Base-by-base conservation (phyloP, 2,888 invertebrate genomes). In the Drosophila siamana region DNA sequence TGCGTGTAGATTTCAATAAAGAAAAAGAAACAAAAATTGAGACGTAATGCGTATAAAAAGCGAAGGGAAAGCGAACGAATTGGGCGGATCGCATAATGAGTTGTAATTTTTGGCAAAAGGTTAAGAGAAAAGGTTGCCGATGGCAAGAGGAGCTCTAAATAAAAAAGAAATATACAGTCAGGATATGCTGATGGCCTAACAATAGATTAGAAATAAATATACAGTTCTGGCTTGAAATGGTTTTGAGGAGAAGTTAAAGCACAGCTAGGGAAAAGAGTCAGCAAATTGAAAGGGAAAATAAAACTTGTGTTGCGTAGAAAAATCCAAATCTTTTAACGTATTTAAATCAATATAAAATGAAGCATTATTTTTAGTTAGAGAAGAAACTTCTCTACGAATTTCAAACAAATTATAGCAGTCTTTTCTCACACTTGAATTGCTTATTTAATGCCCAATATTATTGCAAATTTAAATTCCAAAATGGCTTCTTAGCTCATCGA, bases 1-100 rank as follows among this genome's bases (percentile, higher is more conserved):
- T 78, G 81, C 86, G 86, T 80, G 82, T 63, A 40, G 66, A 62
- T 77, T 81, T 69, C 85, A 78, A 80, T 81, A 74, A 65, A 77
- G 79, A 74, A 71, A 77, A 57, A 36, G 50, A 52, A 56, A 57
- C 38, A 59, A 70, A 75, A 55, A 69, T 63, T 77, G 67, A 66
- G 69, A 66, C 54, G 60, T 65, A 75, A 75, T 67, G 72, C 72
- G 46, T 30, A 16, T 26, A 44, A 36, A 46, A 22, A 8, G 16
- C 24, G 30, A 11, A 13, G 38, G 38, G 16, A 41, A 8, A 48
- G 44, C 19, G 19, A 55, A 38, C 15, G 50, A 62, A 46, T 46
- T 41, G 52, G 22, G 46, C 16, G 67, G 44, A 19, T 60, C 43
- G 36, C 38, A 72, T 64, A 75, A 76, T 75, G 72, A 77, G 75